Percentiles rank a stretch among this genome's conserved stretches.
Evolutionary conservation across 1,140 invertebrate genomes (phyloP).

Genomic region (Papilio helenus): DNA sequence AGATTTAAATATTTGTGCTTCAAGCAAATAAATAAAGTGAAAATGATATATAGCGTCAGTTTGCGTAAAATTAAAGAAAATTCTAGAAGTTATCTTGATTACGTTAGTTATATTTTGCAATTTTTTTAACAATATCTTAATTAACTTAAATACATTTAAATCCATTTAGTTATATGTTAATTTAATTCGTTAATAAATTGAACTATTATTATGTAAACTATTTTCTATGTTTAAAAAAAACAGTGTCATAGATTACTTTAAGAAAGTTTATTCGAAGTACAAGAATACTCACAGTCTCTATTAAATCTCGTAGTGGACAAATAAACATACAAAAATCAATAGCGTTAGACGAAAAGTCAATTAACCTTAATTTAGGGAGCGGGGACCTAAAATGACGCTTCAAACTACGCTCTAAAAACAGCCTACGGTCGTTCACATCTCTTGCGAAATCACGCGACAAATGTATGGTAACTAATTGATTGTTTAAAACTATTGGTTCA

Average conservation of each 20-base stretch:
- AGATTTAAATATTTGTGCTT: not conserved
- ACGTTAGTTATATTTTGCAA: not conserved
- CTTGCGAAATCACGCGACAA: conserved; percentile 45
- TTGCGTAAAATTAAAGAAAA: not conserved
- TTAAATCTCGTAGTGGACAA: conserved; percentile 46
- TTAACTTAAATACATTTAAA: not conserved
- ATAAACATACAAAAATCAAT: conserved; percentile 56
- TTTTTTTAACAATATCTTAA: not conserved
- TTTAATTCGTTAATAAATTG: not conserved
- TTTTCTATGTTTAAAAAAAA: not conserved
- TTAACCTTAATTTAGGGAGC: conserved; percentile 58
- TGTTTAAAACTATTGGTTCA: conserved; percentile 40
- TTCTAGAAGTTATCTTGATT: not conserved
- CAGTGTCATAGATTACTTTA: not conserved
- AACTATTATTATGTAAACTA: not conserved
- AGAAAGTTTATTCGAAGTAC: conserved; percentile 14
- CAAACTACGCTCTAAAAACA: conserved; percentile 24
- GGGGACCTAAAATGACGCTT: conserved; percentile 52
- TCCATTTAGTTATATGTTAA: not conserved
- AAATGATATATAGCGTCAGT: too few relatives aligned
- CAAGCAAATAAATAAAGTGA: not conserved
- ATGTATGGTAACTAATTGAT: conserved; percentile 35
- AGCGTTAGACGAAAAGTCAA: conserved; percentile 55
- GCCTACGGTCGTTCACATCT: conserved; percentile 42
- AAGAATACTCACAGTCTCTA: conserved; percentile 36